Evolutionary conservation across 1,140 invertebrate genomes (phyloP).

Genomic region (Pseudomyrmex dendroicus): DNA sequence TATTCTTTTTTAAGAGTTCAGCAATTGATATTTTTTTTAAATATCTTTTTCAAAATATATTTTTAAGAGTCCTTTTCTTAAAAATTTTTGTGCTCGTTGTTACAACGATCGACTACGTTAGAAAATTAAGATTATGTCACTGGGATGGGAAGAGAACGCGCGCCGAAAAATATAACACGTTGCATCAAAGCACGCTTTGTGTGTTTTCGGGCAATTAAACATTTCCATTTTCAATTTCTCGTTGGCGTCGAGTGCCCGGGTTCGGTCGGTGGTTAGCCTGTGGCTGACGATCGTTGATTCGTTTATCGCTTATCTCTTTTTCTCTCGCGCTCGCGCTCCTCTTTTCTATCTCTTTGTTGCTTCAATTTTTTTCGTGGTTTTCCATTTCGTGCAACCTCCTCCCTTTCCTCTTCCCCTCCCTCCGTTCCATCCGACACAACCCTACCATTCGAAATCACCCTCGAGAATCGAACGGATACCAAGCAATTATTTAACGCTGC

Average conservation of each 20-base stretch:
- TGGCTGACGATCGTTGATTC: constrained; percentile 83
- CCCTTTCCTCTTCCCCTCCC: constrained; percentile 53
- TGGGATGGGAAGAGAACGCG: not conserved
- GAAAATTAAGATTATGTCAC: not conserved
- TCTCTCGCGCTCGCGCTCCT: constrained; percentile 51
- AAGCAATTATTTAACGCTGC: constrained; percentile 76
- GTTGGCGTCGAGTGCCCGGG: constrained; percentile 75
- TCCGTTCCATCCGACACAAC: constrained; percentile 56
- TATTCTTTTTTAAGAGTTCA: no score
- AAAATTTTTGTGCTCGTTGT: not conserved
- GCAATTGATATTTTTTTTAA: no score
- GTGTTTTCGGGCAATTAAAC: constrained; percentile 83
- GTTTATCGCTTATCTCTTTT: constrained; percentile 79
- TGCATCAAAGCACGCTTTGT: constrained; percentile 70
- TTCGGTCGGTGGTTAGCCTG: constrained; percentile 77
- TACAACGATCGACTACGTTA: not conserved
- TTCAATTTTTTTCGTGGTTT: constrained; percentile 76
- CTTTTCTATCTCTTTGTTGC: constrained; percentile 69
- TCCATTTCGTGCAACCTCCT: constrained; percentile 73
- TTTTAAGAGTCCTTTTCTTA: not conserved
- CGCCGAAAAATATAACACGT: constrained; percentile 67
- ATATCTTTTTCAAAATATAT: not conserved
- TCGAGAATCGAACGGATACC: constrained; percentile 76
- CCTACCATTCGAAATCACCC: constrained; percentile 73
- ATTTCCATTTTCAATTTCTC: constrained; percentile 84